Percentiles rank a stretch among this genome's conserved stretches.
Evolutionary conservation across 2,888 invertebrate species (phyloP).

Genomic region (Macrophya alboannulata): DNA sequence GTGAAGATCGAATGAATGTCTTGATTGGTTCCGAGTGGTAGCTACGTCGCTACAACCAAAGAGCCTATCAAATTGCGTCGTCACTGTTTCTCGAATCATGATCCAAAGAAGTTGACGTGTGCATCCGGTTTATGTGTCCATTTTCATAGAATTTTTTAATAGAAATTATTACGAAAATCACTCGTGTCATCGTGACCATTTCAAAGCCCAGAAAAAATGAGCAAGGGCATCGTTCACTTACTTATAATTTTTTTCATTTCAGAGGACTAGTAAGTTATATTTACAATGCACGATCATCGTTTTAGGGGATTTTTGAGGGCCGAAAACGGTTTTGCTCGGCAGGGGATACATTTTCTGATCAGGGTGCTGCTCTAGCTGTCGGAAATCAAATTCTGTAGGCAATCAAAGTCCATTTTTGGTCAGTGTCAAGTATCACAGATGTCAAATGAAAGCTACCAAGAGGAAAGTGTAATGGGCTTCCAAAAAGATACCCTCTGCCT

Average conservation of each 20-base stretch:
- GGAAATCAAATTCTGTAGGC: not conserved
- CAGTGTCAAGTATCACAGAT: not conserved
- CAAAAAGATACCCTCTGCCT: not conserved
- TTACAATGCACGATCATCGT: not conserved
- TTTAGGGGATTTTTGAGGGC: not conserved
- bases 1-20: not conserved
- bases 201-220: not conserved
- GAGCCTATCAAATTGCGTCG: not conserved
- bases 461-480: not conserved
- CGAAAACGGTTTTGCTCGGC: not conserved
- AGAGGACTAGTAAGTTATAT: not conserved
- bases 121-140: not conserved
- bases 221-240: not conserved
- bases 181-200: not conserved
- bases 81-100: not conserved
- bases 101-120: not conserved
- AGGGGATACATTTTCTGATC: not conserved
- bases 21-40: not conserved
- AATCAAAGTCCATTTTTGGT: not conserved
- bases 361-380: not conserved
- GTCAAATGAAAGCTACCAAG: not conserved
- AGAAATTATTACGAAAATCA: not conserved
- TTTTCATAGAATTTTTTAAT: too few relatives aligned
- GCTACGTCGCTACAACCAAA: not conserved
- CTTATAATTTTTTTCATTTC: not conserved